Conservation (phyloP, 2,797 vertebrate species). For the Dromococcyx pavoninus region DNA sequence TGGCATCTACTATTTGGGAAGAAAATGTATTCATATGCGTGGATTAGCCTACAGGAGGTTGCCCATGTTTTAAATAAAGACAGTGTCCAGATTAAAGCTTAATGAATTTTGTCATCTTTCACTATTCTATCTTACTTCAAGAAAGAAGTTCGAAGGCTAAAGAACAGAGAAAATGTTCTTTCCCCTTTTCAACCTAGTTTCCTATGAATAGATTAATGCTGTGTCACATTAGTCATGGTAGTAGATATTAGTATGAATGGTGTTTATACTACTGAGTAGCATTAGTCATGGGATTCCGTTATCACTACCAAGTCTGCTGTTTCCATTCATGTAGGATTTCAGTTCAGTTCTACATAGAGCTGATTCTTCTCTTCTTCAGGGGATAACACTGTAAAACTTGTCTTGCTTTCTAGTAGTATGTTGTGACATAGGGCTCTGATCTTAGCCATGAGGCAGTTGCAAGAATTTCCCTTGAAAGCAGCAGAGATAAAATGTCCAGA, state of each 20-base stretch:
- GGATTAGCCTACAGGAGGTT: background rate
- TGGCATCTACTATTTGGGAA: background rate
- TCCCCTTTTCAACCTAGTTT: background rate
- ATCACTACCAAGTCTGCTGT: background rate
- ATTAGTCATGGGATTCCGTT: background rate
- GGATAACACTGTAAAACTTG: background rate
- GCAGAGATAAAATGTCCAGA: background rate
- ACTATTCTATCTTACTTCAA: background rate
- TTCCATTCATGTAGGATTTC: background rate
- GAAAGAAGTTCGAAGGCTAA: background rate
- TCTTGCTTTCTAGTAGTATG: background rate
- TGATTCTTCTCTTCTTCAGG: background rate
- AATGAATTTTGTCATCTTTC: background rate
- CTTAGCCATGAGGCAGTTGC: background rate
- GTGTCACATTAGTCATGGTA: background rate
- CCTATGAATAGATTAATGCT: background rate
- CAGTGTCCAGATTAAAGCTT: background rate
- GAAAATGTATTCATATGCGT: background rate
- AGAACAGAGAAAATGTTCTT: background rate
- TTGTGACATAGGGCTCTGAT: background rate
- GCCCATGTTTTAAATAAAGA: background rate
- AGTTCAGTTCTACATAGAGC: background rate
- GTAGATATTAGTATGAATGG: background rate
- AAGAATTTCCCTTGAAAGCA: background rate
- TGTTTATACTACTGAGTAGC: background rate